Percentiles rank a stretch among this genome's conserved stretches.
phyloP scores from a whole-genome alignment of 2,797 vertebrate genomes.

The Kryptopterus vitreolus region DNA sequence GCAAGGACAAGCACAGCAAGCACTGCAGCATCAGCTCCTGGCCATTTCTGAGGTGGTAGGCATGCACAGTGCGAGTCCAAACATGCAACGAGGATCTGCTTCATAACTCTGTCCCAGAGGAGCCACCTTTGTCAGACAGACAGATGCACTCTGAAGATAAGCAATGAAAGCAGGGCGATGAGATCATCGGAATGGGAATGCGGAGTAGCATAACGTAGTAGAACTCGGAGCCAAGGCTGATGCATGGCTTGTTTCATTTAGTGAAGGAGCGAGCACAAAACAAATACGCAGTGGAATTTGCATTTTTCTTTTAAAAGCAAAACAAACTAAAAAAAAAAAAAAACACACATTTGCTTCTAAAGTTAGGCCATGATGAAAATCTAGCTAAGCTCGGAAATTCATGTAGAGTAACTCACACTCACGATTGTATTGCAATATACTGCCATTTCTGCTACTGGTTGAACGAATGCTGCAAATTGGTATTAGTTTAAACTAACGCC shows the following conservation, averaged over 20 bases:
- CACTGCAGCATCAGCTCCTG: slow-evolving; percentile 6
- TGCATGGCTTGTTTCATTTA: not conserved
- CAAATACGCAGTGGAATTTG: not conserved
- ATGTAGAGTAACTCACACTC: too few species aligned
- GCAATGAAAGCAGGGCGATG: slow-evolving; percentile 2
- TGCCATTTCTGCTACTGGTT: not conserved
- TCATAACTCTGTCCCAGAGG: slow-evolving; percentile 26
- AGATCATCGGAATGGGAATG: slow-evolving; percentile 18
- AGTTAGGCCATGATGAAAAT: not conserved
- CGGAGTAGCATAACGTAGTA: slow-evolving; percentile 6
- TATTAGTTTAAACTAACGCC: not conserved
- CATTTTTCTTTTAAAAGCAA: not conserved
- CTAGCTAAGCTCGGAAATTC: not conserved
- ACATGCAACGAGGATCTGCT: slow-evolving; percentile 32
- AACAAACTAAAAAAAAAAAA: too few species aligned
- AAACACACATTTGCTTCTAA: not conserved
- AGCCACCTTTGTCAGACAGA: slow-evolving; percentile 14
- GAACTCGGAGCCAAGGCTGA: slow-evolving; percentile 9
- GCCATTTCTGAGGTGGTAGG: slow-evolving; percentile 9
- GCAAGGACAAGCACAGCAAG: too few species aligned
- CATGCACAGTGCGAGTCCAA: slow-evolving; percentile 26
- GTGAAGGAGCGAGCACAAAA: not conserved
- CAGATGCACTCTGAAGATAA: slow-evolving; percentile 19
- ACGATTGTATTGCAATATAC: not conserved
- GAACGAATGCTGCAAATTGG: not conserved